phyloP scores from a whole-genome alignment of 2,113 vertebrate genomes.

The Ptyas mucosa region DNA sequence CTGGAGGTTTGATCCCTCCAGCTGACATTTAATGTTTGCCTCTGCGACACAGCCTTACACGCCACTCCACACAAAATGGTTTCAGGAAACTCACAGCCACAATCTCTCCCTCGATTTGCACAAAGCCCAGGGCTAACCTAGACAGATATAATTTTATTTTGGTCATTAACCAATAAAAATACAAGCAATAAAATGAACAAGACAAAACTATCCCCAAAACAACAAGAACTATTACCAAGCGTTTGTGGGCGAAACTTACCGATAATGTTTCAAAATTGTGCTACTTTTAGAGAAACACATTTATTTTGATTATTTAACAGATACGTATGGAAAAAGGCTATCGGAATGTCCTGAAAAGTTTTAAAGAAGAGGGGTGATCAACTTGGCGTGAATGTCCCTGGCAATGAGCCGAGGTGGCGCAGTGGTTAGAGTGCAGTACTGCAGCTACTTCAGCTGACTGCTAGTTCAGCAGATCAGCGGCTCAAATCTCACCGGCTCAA shows the following conservation, averaged over 20 bases:
- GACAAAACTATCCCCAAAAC: background rate
- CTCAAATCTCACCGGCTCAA: too few species aligned
- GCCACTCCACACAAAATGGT: background rate
- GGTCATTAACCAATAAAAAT: background rate
- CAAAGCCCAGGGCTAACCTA: background rate
- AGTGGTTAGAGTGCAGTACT: too few species aligned
- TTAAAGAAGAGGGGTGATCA: too few species aligned
- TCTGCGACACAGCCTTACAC: background rate
- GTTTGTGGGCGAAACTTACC: background rate
- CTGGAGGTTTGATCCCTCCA: background rate
- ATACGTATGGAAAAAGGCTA: background rate
- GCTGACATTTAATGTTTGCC: background rate
- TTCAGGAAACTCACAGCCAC: background rate
- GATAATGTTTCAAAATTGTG: background rate
- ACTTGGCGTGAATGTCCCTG: too few species aligned
- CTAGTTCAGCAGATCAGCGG: too few species aligned
- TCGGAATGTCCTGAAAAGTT: too few species aligned
- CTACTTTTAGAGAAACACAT: background rate
- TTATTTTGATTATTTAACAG: background rate
- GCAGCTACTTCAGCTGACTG: too few species aligned
- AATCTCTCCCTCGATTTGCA: background rate
- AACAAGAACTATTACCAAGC: background rate
- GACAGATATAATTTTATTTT: background rate
- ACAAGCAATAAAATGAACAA: background rate
- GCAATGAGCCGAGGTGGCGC: too few species aligned